phyloP scores from a whole-genome alignment of 2,113 vertebrate genomes.

The Albula glossodonta region DNA sequence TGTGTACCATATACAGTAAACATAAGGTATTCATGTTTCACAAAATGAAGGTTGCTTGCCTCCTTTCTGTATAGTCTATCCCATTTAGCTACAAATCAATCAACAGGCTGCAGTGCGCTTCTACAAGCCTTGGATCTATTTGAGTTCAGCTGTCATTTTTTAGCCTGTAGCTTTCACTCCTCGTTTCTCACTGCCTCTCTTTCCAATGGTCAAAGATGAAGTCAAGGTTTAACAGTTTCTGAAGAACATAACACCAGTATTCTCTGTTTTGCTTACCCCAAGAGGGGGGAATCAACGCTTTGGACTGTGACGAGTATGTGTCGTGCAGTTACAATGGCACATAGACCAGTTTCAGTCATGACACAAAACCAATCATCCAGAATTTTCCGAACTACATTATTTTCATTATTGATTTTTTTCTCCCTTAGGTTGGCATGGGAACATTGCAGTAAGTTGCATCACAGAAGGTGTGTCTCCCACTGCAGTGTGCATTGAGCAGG shows the following conservation, averaged over 20 bases:
- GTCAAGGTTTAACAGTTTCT: not conserved
- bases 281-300: not conserved
- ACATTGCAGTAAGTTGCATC: slow-evolving; percentile 58
- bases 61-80: not conserved
- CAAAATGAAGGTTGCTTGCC: not conserved
- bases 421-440: not conserved
- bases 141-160: not conserved
- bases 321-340: not conserved
- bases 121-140: not conserved
- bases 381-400: slow-evolving; percentile 10
- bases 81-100: slow-evolving; percentile 14
- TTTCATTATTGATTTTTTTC: not conserved
- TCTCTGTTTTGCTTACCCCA: not conserved
- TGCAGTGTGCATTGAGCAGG: slow-evolving; percentile 32
- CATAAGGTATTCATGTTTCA: too few relatives aligned
- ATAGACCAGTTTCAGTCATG: not conserved
- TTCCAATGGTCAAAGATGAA: not conserved
- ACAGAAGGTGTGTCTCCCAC: slow-evolving; percentile 34
- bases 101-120: not conserved
- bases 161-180: not conserved
- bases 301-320: not conserved
- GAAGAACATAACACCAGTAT: not conserved
- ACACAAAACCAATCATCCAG: not conserved
- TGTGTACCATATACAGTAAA: not conserved
- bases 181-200: not conserved